Conservation (phyloP, 2,113 vertebrate genomes). For the Hydrochoerus hydrochaeris region DNA sequence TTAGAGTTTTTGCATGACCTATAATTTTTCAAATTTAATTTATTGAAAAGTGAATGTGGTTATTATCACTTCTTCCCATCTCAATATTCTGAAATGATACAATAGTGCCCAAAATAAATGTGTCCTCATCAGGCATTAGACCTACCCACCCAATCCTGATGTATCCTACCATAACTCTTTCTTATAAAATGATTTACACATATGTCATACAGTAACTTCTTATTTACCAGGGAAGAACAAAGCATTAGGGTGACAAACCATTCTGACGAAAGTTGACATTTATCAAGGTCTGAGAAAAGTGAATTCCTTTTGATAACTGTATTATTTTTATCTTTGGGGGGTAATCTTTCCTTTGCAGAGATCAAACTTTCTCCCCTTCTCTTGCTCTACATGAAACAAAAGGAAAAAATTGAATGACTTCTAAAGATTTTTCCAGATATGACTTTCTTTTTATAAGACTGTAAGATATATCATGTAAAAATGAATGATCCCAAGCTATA, state of each 20-base stretch:
- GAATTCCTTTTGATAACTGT: slow-evolving; percentile 63
- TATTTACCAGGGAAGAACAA: slow-evolving; percentile 38
- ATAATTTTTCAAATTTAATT: slow-evolving; percentile 34
- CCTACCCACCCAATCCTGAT: not conserved
- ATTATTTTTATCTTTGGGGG: slow-evolving; percentile 54
- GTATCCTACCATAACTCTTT: not conserved
- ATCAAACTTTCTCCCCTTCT: slow-evolving; percentile 1
- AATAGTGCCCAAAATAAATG: not conserved
- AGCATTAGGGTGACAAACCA: slow-evolving; percentile 15
- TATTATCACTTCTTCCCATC: not conserved
- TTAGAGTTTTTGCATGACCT: not conserved
- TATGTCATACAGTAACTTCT: not conserved
- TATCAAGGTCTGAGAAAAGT: slow-evolving; percentile 30
- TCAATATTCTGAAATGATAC: not conserved
- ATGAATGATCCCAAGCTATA: not conserved
- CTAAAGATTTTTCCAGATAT: not conserved
- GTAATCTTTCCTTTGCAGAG: slow-evolving; percentile 55
- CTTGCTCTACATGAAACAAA: not conserved
- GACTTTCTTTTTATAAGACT: not conserved
- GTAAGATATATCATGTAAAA: not conserved
- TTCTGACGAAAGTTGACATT: slow-evolving; percentile 66
- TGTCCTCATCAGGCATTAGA: not conserved
- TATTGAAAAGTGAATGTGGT: not conserved
- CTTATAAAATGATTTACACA: not conserved
- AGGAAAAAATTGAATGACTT: not conserved